Evolutionary conservation across 2,113 vertebrate genomes (phyloP).

Genomic region (Oncorhynchus masou): DNA sequence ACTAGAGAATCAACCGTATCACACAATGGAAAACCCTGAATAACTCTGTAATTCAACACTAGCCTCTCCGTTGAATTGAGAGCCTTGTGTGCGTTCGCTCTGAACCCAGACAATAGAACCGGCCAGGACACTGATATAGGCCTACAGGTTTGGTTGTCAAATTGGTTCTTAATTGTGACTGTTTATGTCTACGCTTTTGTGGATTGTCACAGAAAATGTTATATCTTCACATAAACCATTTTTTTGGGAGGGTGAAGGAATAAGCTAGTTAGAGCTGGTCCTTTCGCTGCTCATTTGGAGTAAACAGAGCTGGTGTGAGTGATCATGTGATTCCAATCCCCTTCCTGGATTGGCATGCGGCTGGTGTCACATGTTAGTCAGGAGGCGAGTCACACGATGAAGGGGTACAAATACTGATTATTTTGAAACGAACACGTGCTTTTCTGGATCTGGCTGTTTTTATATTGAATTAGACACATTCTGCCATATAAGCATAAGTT

Average conservation of each 20-base stretch:
- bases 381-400: conserved; percentile 71
- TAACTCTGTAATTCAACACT: neutral
- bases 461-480: conserved; percentile 62
- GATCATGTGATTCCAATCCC: conserved; percentile 70
- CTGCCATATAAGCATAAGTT: conserved; percentile 38
- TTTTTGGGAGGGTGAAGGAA: neutral
- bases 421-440: conserved; percentile 56
- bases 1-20: neutral
- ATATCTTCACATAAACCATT: neutral
- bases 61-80: neutral
- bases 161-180: neutral
- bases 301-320: conserved; percentile 48
- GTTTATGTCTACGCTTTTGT: neutral
- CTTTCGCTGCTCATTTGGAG: conserved; percentile 40
- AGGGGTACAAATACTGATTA: conserved; percentile 56
- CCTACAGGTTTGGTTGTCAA: neutral
- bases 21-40: neutral
- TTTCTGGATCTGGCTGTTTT: conserved; percentile 51
- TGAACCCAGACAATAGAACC: neutral
- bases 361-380: conserved; percentile 76
- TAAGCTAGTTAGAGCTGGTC: neutral
- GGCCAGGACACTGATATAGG: neutral
- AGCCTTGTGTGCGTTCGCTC: too few relatives aligned
- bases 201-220: too few relatives aligned
- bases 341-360: conserved; percentile 66